phyloP scores from a whole-genome alignment of 1,140 invertebrate species.

The Cotesia typhae region DNA sequence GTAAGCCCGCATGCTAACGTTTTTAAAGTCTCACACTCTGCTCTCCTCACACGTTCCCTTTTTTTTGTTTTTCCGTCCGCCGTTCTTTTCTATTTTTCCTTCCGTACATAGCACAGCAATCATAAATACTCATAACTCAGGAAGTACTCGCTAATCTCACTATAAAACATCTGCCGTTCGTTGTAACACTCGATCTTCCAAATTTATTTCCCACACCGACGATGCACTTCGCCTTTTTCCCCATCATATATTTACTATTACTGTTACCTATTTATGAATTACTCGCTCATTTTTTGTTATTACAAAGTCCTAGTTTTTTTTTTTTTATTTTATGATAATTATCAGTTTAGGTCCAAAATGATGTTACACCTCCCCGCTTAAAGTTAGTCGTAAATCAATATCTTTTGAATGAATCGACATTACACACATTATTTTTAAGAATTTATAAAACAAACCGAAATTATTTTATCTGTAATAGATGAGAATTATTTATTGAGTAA shows the following conservation, averaged over 20 bases:
- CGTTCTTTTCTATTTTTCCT: no score
- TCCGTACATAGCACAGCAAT: background rate
- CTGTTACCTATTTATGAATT: background rate
- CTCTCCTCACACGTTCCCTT: background rate
- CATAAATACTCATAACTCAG: conserved; percentile 16
- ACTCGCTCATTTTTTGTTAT: background rate
- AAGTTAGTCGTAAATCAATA: no score
- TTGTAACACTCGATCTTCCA: conserved; percentile 26
- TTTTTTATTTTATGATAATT: no score
- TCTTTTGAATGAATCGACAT: no score
- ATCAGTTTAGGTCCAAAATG: no score
- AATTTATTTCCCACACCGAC: conserved; percentile 18
- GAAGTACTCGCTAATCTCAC: conserved; percentile 4
- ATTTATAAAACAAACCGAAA: no score
- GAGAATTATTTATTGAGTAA: no score
- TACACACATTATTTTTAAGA: no score
- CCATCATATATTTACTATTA: no score
- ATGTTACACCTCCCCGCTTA: no score
- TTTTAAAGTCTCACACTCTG: background rate
- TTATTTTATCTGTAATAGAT: no score
- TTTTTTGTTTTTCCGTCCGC: conserved; percentile 3
- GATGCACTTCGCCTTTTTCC: background rate
- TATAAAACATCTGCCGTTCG: conserved; percentile 11
- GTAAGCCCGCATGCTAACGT: conserved; percentile 14
- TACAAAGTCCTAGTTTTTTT: no score